phyloP scores from a whole-genome alignment of 2,113 vertebrate genomes.

The Cichladusa arquata region DNA sequence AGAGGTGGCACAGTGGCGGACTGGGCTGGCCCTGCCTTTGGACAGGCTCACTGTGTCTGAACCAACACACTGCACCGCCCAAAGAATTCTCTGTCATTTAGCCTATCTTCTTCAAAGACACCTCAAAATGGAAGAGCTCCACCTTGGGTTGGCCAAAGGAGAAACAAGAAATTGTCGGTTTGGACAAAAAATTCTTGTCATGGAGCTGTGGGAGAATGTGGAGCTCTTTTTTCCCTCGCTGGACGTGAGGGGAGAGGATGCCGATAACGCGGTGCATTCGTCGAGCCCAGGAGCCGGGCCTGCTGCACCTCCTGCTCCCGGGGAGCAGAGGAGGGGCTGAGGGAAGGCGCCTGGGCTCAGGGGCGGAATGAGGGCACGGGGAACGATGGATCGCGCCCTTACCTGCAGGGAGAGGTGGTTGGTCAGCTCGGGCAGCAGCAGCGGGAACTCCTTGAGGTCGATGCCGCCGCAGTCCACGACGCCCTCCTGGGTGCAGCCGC shows the following conservation, averaged over 20 bases:
- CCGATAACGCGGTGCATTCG: accelerated
- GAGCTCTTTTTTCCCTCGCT: not conserved
- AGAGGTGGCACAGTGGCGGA: not conserved
- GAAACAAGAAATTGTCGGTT: not conserved
- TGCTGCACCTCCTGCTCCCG: not conserved
- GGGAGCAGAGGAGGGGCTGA: not conserved
- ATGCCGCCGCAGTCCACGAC: conserved; percentile 92
- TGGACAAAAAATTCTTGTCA: not conserved
- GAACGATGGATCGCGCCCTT: not conserved
- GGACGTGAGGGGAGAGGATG: too few relatives aligned
- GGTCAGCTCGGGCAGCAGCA: conserved; percentile 79
- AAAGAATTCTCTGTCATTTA: not conserved
- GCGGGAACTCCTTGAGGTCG: conserved; percentile 87
- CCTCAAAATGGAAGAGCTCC: not conserved
- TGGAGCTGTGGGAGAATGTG: not conserved
- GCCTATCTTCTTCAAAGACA: not conserved
- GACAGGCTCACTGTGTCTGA: too few relatives aligned
- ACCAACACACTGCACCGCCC: accelerated
- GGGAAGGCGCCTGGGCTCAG: not conserved
- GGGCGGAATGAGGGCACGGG: not conserved
- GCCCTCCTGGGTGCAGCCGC: conserved; percentile 85
- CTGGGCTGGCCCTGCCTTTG: not conserved
- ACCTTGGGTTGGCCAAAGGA: not conserved
- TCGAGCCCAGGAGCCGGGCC: accelerated
- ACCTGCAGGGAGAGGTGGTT: conserved; percentile 94